A percentile compares a stretch with the other conserved stretches of the same genome.
Conservation (phyloP, 2,888 invertebrate species). For the Actias luna region DNA sequence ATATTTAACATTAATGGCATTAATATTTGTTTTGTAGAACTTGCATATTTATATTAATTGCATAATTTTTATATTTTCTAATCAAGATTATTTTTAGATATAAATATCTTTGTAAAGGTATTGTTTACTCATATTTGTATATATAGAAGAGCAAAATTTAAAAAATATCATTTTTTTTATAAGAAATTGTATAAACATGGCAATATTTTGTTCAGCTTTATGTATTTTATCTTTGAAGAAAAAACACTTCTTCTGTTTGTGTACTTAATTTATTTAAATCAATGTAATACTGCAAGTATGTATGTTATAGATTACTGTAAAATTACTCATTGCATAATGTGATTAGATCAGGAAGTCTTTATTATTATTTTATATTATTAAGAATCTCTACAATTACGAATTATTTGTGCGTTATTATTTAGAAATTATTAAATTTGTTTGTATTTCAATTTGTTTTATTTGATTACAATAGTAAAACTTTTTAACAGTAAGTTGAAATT, state of each 20-base stretch:
- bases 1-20: background rate
- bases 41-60: background rate
- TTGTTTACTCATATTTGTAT: background rate
- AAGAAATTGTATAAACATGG: background rate
- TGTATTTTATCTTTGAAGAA: background rate
- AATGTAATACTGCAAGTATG: background rate
- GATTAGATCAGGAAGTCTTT: slow-evolving; percentile 7
- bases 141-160: slow-evolving; percentile 19
- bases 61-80: background rate
- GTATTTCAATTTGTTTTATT: slow-evolving; percentile 7
- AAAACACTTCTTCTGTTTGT: slow-evolving; percentile 13
- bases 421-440: slow-evolving; percentile 27
- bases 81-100: background rate
- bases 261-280: slow-evolving; percentile 40
- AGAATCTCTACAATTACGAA: slow-evolving; percentile 59
- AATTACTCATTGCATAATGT: slow-evolving; percentile 5
- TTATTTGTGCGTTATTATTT: slow-evolving; percentile 50
- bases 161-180: slow-evolving; percentile 1
- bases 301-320: slow-evolving; percentile 8
- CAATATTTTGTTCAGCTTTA: background rate
- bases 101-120: background rate
- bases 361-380: slow-evolving; percentile 34
- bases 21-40: background rate
- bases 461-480: background rate
- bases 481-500: background rate